phyloP scores from a whole-genome alignment of 2,888 invertebrate genomes.

The Pristionchus arcanus region DNA sequence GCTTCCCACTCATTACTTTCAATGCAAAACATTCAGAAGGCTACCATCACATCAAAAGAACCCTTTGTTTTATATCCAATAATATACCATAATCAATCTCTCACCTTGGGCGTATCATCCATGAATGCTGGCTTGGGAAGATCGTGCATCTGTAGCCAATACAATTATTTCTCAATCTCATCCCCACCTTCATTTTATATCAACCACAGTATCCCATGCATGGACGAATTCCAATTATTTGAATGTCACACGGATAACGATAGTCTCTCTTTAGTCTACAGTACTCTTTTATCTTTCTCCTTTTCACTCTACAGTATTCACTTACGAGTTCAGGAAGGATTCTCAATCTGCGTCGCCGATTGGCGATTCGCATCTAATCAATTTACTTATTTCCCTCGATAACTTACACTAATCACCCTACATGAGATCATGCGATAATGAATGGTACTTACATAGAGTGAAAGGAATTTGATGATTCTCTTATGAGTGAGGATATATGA shows the following conservation, averaged over 20 bases:
- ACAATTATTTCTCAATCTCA: background rate
- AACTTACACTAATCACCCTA: background rate
- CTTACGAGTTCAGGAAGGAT: slow-evolving; percentile 39
- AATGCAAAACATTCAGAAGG: background rate
- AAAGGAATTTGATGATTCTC: slow-evolving; percentile 82
- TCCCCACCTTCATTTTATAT: background rate
- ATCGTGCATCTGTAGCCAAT: slow-evolving; percentile 73
- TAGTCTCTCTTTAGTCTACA: background rate
- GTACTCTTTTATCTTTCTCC: background rate
- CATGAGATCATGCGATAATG: background rate
- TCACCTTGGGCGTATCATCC: slow-evolving; percentile 73
- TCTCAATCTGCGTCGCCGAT: slow-evolving; percentile 35
- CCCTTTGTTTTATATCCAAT: background rate
- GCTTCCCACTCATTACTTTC: background rate
- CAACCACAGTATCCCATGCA: background rate
- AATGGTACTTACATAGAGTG: slow-evolving; percentile 81
- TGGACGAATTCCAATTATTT: background rate
- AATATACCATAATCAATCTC: background rate
- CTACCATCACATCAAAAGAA: background rate
- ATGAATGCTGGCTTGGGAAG: slow-evolving; percentile 78
- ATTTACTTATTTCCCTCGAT: background rate
- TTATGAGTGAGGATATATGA: slow-evolving; percentile 83
- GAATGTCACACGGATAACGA: slow-evolving; percentile 10
- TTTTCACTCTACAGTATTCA: slow-evolving; percentile 3
- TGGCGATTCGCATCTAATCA: slow-evolving; percentile 41